Evolutionary conservation across 2,113 vertebrate genomes (phyloP).

Genomic region (Nesoenas mayeri): DNA sequence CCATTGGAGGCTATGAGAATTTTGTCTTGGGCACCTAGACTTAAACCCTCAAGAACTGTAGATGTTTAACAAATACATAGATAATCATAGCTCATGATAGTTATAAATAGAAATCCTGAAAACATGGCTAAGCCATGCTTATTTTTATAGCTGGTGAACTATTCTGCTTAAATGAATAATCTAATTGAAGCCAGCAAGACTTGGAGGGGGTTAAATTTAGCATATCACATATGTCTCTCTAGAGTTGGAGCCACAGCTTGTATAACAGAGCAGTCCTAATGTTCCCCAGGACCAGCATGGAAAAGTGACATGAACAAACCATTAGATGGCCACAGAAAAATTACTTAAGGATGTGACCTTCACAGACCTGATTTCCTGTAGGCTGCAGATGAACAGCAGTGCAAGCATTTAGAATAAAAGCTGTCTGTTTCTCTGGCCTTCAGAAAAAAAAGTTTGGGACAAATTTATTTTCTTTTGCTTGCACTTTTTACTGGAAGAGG

Average conservation of each 20-base stretch:
- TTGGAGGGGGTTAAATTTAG: slow-evolving; percentile 28
- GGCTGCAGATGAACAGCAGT: slow-evolving; percentile 6
- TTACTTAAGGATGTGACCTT: slow-evolving; percentile 55
- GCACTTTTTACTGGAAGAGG: background rate
- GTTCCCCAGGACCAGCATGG: background rate
- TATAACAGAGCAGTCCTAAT: background rate
- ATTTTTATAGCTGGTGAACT: background rate
- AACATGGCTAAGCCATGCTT: background rate
- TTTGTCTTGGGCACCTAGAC: background rate
- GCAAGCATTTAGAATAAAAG: slow-evolving; percentile 30
- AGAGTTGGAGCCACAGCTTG: background rate
- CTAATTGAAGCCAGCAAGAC: background rate
- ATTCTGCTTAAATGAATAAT: slow-evolving; percentile 17
- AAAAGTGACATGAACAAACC: slow-evolving; percentile 13
- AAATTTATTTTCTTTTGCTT: background rate
- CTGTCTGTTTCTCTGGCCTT: slow-evolving; percentile 1
- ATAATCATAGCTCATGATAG: background rate
- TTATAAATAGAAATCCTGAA: background rate
- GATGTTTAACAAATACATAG: background rate
- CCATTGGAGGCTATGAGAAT: background rate
- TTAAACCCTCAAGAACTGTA: background rate
- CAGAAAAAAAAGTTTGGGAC: background rate
- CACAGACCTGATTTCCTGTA: slow-evolving; percentile 50
- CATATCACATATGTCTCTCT: background rate
- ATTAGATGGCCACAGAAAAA: slow-evolving; percentile 39